phyloP scores from a whole-genome alignment of 2,888 invertebrate genomes.

The Drosophila barbarae region DNA sequence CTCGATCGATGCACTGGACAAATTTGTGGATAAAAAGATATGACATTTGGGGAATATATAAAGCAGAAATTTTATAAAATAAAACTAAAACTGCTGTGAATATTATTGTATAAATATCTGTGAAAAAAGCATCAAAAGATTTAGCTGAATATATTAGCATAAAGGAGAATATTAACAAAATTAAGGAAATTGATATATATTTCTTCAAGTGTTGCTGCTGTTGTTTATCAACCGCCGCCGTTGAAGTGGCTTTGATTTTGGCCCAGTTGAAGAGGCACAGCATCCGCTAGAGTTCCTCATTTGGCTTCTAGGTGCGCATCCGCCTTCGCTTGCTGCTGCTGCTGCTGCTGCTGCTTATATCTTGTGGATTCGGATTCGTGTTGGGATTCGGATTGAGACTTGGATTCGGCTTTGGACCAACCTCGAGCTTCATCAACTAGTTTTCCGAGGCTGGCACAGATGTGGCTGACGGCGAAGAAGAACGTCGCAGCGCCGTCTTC shows the following conservation, averaged over 20 bases:
- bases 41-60: background rate
- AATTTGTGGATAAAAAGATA: background rate
- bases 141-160: too few species aligned
- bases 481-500: constrained; percentile 44
- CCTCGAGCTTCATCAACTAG: constrained; percentile 62
- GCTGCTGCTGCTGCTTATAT: constrained; percentile 3
- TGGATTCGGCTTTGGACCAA: constrained; percentile 44
- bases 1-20: background rate
- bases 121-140: background rate
- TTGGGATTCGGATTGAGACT: constrained; percentile 22
- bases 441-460: constrained; percentile 41
- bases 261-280: constrained; percentile 63
- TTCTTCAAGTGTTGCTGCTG: constrained; percentile 1
- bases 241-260: constrained; percentile 47
- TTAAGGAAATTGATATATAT: background rate
- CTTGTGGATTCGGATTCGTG: constrained; percentile 25
- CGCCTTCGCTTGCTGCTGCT: constrained; percentile 51
- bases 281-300: constrained; percentile 69
- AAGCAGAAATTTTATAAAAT: background rate
- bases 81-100: background rate
- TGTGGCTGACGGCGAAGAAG: constrained; percentile 1
- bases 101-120: too few species aligned
- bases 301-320: constrained; percentile 72
- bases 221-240: constrained; percentile 23
- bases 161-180: too few species aligned